Conservation (phyloP, 1,140 invertebrate species). For the Anastatus disparis region DNA sequence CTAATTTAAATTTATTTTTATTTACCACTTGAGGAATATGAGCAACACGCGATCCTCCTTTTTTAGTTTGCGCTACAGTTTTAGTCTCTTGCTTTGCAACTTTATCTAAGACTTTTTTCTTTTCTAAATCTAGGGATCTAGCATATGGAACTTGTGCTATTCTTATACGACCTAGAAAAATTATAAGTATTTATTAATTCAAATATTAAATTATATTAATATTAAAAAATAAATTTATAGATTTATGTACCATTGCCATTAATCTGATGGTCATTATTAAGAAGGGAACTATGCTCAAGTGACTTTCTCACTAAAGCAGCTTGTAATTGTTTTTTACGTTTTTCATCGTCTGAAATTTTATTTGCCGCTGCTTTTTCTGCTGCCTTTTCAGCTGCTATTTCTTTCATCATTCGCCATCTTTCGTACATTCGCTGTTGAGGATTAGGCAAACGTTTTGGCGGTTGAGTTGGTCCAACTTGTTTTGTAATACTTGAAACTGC, state of each 20-base stretch:
- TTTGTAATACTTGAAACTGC: constrained; percentile 48
- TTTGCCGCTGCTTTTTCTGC: constrained; percentile 41
- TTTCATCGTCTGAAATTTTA: constrained; percentile 28
- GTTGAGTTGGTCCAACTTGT: constrained; percentile 51
- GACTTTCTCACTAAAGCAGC: neutral
- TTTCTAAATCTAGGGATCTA: constrained; percentile 69
- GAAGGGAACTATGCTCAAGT: constrained; percentile 1
- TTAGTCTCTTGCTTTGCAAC: constrained; percentile 61
- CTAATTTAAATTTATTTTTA: neutral
- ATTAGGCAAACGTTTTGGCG: constrained; percentile 53
- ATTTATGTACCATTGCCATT: constrained; percentile 58
- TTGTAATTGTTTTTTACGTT: neutral
- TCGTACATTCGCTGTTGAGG: constrained; percentile 62
- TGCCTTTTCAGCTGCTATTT: constrained; percentile 53
- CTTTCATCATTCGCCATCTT: constrained; percentile 59
- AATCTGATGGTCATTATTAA: constrained; percentile 46
- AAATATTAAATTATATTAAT: neutral
- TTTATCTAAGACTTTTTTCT: constrained; percentile 68
- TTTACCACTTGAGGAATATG: constrained; percentile 72
- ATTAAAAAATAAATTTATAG: constrained; percentile 1
- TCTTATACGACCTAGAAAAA: constrained; percentile 57
- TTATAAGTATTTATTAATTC: neutral
- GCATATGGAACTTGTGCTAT: constrained; percentile 74
- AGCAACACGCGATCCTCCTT: constrained; percentile 75
- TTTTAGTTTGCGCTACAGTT: constrained; percentile 76